Evolutionary conservation across 2,113 vertebrate genomes (phyloP), one percentile per base, ranked within the genome.

Genomic region (Ciconia maguari): DNA sequence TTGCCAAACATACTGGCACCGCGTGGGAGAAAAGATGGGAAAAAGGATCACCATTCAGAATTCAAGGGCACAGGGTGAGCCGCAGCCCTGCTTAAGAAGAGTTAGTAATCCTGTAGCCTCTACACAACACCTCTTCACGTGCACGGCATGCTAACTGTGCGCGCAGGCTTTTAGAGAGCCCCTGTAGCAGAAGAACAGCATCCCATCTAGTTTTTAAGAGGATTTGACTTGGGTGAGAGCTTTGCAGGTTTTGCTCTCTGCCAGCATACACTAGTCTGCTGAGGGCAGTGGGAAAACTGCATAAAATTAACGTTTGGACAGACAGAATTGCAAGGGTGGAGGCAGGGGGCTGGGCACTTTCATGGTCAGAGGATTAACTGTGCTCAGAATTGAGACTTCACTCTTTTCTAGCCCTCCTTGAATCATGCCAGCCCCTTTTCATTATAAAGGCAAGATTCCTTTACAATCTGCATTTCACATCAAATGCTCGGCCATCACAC

Each of bases 131-230:
- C 44, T 54, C 55, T 20, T 36, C 49, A 16, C 0, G 0, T 4
- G 16, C 36, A 14, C 0, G 1, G 44, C 1, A 1, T 19, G 32
- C 46, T n/a, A 48, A 32, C 44, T 4, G 32, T 1, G 29, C 0
- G 51, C 36, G 29, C 13, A 16, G 22, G 75, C 16, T 49, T 64
- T 34, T 15, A 24, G 42, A 57, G 26, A 42, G 11, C 8, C 38
- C 44, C 42, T 5, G 7, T 1, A 52, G 61, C 46, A 83, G 70
- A 52, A 71, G 79, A 41, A 52, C 51, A 75, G 65, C 32, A 54
- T 58, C 70, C 51, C 14, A 5, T 0, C 14, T 18, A 21, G 6
- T 5, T 62, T 83, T 29, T 25, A 54, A n/a, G 13, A 57, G 52
- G 76, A 48, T 11, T 3, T 25, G 16, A 38, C 7, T 14, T 30